A percentile compares a stretch with the other conserved stretches of the same genome.
Evolutionary conservation across 2,113 vertebrate genomes (phyloP).

Genomic region (Prinia subflava): DNA sequence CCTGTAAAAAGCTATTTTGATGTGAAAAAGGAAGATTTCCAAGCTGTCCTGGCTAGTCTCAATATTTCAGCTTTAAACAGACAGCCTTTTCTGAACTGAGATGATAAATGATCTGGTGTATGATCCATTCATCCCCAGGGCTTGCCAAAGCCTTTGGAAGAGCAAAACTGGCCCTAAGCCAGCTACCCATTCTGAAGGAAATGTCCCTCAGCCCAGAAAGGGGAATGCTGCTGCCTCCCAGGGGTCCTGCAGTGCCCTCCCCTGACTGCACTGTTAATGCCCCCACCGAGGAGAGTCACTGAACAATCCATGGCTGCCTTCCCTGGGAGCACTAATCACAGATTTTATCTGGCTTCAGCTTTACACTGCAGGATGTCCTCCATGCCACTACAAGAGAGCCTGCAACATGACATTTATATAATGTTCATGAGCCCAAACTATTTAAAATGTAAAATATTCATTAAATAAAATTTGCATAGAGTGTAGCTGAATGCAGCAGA

Average conservation of each 20-base stretch:
- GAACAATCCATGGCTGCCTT: background rate
- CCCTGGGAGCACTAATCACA: background rate
- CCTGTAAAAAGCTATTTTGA: background rate
- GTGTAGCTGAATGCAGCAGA: background rate
- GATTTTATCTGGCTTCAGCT: background rate
- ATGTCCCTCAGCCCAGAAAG: fast-evolving
- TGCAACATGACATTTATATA: background rate
- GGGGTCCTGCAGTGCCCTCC: background rate
- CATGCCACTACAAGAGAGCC: fast-evolving
- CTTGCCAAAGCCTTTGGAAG: background rate
- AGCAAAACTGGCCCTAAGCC: background rate
- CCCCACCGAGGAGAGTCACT: background rate
- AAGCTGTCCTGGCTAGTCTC: background rate
- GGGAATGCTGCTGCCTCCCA: background rate
- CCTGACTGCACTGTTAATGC: background rate
- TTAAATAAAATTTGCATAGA: slow-evolving; percentile 48
- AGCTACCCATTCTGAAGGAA: fast-evolving
- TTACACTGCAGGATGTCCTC: background rate
- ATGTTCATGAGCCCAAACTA: background rate
- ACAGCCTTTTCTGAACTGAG: background rate
- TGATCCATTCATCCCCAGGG: background rate
- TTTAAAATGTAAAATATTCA: slow-evolving; percentile 33
- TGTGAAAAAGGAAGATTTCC: background rate
- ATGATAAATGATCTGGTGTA: background rate
- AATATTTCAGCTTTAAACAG: background rate